Conservation (phyloP, 2,888 invertebrate genomes). For the Torymus tubicola region DNA sequence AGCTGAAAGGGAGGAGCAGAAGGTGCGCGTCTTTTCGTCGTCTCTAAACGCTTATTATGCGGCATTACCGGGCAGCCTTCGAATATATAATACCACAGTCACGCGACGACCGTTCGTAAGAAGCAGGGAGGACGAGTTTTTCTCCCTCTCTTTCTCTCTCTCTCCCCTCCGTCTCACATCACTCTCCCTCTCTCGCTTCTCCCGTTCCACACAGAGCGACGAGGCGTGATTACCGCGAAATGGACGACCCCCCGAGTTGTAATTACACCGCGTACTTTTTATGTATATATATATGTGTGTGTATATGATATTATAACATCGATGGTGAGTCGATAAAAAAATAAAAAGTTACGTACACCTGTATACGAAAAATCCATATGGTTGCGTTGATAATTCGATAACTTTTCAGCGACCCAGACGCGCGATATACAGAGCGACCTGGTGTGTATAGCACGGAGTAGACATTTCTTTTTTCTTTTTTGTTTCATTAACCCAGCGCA, state of each 20-base stretch:
- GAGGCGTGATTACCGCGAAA: constrained; percentile 51
- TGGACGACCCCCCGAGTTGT: constrained; percentile 46
- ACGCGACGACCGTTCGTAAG: constrained; percentile 67
- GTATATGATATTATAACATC: too few species aligned
- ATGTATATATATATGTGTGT: background rate
- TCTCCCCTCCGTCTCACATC: background rate
- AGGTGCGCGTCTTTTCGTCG: constrained; percentile 62
- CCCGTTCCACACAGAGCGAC: background rate
- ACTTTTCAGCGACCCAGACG: background rate
- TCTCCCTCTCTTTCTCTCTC: constrained; percentile 46
- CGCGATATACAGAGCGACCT: too few species aligned
- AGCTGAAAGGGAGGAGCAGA: constrained; percentile 56
- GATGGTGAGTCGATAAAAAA: constrained; percentile 6
- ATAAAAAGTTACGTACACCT: background rate
- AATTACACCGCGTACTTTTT: constrained; percentile 42
- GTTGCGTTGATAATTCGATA: constrained; percentile 48
- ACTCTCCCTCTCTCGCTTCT: constrained; percentile 19
- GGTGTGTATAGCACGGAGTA: too few species aligned
- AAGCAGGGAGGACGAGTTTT: constrained; percentile 54
- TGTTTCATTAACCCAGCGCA: background rate
- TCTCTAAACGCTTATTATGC: constrained; percentile 72
- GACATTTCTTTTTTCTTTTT: too few species aligned
- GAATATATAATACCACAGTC: constrained; percentile 68
- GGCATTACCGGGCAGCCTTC: constrained; percentile 66
- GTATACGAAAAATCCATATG: background rate